Evolutionary conservation across 1,140 invertebrate species (phyloP).

Genomic region (Penaeus japonicus): DNA sequence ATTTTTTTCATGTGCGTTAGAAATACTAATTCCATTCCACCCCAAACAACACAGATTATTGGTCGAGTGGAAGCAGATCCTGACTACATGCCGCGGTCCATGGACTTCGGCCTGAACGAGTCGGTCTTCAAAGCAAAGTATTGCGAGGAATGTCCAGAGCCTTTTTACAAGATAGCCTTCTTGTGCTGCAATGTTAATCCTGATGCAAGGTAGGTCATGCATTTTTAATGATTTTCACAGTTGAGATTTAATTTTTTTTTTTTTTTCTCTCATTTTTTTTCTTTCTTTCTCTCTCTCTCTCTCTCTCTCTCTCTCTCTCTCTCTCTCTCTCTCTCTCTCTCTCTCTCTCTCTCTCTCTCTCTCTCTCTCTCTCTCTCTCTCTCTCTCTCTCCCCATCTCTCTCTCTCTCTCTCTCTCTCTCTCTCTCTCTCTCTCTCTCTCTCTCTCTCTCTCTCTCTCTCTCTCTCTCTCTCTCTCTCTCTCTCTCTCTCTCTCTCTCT

Average conservation of each 20-base stretch:
- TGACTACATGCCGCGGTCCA: constrained; percentile 84
- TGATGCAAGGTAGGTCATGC: constrained; percentile 73
- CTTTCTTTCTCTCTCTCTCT: background rate
- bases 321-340: background rate
- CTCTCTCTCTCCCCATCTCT: background rate
- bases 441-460: background rate
- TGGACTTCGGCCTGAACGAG: constrained; percentile 91
- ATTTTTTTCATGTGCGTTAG: background rate
- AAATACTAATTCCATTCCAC: background rate
- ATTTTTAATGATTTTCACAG: background rate
- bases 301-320: background rate
- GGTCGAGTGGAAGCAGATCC: constrained; percentile 92
- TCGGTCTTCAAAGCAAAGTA: constrained; percentile 86
- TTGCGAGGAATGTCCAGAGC: constrained; percentile 85
- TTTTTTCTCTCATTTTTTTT: background rate
- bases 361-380: constrained; percentile 1
- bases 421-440: background rate
- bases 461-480: background rate
- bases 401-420: background rate
- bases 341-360: background rate
- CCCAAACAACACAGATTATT: constrained; percentile 75
- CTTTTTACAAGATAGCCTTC: constrained; percentile 87
- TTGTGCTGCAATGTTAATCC: constrained; percentile 88
- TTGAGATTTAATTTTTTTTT: background rate
- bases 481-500: background rate